Base-by-base conservation (phyloP, 23 tunicate genomes). In the Diplosoma virens region DNA sequence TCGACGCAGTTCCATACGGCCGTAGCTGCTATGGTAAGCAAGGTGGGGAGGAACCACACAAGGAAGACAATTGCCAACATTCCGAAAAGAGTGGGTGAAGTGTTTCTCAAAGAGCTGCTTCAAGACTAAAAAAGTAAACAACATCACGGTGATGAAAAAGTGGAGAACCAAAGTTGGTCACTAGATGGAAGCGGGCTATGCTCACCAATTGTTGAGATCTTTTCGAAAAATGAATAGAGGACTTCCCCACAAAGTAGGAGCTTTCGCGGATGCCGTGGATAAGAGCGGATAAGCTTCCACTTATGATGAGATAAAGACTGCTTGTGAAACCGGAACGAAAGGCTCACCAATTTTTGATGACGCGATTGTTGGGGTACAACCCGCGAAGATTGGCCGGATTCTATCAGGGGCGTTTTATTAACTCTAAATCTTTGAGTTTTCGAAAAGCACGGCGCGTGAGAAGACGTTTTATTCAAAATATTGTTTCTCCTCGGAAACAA, bases 211-310 rank as follows among this genome's bases (percentile, higher is more conserved):
- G n/a, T n/a, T n/a, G n/a, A n/a, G n/a, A n/a, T n/a, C n/a, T n/a
- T n/a, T n/a, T n/a, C n/a, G n/a, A n/a, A 20, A 56, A 56, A 20
- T 56, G 35, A 25, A 29, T 11, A 5, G 71, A 25, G 3, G 55
- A 11, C 55, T 36, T 74, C 0, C 84, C 76, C 47, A 79, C 31
- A 50, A 79, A 79, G 28, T 79, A 79, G n/a, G 84, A 79, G 50
- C 84, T 79, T 47, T 79, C 84, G n/a, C 84, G 75, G 11, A 79
- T 41, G 27, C 76, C 75, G 24, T 66, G 67, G n/a, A 79, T 79
- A 11, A 79, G 76, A 28, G 84, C 75, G 4, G 75, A 66, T 17
- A 79, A 64, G 75, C 67, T 79, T 28, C 76, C 84, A 30, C 66
- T 79, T 65, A 79, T 66, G 30, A 34, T 50, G 58, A 79, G 65